A percentile compares a stretch with the other conserved stretches of the same genome.
Conservation (phyloP, 2,113 vertebrate genomes). For the Lutjanus erythropterus region DNA sequence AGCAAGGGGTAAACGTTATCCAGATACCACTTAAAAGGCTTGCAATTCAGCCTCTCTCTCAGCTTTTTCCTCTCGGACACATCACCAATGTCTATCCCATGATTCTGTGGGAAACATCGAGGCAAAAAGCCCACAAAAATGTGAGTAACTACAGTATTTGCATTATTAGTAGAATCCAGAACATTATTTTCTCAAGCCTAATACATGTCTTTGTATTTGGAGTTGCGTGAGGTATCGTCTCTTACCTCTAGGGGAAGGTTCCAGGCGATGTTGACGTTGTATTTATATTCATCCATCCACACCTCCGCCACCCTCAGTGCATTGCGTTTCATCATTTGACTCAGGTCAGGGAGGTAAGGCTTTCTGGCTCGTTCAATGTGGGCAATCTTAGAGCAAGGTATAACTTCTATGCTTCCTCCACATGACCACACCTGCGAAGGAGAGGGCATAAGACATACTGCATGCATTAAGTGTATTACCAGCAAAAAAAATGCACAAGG, state of each 20-base stretch:
- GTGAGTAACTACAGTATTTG: background rate
- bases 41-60: conserved; percentile 91
- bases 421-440: conserved; percentile 86
- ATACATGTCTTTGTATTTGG: no score
- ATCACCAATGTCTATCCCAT: conserved; percentile 94
- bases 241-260: conserved; percentile 82
- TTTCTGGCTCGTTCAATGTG: conserved; percentile 86
- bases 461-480: background rate
- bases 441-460: background rate
- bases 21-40: conserved; percentile 96
- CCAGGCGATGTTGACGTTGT: conserved; percentile 86
- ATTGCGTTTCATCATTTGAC: conserved; percentile 71
- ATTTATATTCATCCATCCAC: conserved; percentile 89
- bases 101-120: conserved; percentile 82
- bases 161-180: background rate
- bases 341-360: conserved; percentile 81
- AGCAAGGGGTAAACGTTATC: conserved; percentile 92
- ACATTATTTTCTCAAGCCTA: background rate
- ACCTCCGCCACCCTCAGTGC: conserved; percentile 85
- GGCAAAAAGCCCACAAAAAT: background rate
- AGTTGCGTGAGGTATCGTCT: no score
- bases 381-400: conserved; percentile 86
- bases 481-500: background rate
- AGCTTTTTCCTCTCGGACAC: conserved; percentile 92
- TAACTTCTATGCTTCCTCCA: conserved; percentile 87